phyloP scores from a whole-genome alignment of 92 coral and sea anemone species.

The Paragorgia papillata region DNA sequence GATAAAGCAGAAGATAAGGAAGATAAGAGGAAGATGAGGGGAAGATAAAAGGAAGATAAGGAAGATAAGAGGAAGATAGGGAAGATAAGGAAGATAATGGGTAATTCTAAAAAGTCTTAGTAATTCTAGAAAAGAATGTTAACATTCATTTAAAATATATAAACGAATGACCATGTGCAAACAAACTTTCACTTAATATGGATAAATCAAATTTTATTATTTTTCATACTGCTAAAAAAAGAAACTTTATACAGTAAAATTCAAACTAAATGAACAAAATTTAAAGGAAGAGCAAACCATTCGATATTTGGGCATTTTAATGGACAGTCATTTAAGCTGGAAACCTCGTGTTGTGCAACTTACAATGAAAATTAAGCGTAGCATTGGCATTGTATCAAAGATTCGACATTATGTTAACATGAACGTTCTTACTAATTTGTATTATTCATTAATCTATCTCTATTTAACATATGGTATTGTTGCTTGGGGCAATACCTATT shows the following conservation, averaged over 20 bases:
- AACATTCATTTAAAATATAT: no score
- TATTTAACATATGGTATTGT: not conserved
- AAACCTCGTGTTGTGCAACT: not conserved
- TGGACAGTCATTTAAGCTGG: not conserved
- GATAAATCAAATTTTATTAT: conserved; percentile 4
- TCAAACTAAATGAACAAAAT: not conserved
- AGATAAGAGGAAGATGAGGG: no score
- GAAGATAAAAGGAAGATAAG: no score
- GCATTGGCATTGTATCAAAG: conserved; percentile 47
- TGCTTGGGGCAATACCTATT: conserved; percentile 14
- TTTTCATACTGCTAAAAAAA: not conserved
- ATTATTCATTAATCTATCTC: not conserved
- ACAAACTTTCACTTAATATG: no score
- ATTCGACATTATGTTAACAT: conserved; percentile 11
- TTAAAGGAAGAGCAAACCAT: not conserved
- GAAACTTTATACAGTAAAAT: not conserved
- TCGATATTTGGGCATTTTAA: not conserved
- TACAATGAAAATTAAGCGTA: conserved; percentile 1
- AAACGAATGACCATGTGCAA: not conserved
- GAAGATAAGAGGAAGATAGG: no score
- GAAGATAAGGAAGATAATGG: no score
- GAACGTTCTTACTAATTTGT: not conserved
- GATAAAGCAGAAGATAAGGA: no score
- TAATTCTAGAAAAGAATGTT: no score
- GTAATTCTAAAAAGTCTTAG: not conserved